Conservation (phyloP, 2,888 invertebrate species). For the Drosophila nr. perissopoda region DNA sequence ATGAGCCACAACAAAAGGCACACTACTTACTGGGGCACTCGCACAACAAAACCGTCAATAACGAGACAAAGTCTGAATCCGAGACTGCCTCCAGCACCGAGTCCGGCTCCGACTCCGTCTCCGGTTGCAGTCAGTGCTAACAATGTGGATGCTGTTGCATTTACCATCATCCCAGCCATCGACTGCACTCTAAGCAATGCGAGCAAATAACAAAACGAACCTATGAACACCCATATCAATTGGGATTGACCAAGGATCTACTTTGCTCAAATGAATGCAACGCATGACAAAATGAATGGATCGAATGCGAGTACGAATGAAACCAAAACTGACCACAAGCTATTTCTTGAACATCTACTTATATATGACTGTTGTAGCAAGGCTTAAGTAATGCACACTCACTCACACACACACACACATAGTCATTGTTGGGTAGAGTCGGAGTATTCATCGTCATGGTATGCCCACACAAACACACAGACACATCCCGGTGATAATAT, state of each 20-base stretch:
- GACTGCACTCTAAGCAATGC: constrained; percentile 47
- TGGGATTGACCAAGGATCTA: constrained; percentile 58
- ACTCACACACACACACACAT: not conserved
- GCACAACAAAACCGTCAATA: constrained; percentile 39
- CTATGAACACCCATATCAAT: constrained; percentile 26
- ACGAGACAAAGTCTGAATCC: constrained; percentile 16
- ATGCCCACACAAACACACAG: constrained; percentile 6
- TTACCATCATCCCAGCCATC: constrained; percentile 33
- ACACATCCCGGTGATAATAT: constrained; percentile 54
- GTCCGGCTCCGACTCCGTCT: not conserved
- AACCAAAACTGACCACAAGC: constrained; percentile 40
- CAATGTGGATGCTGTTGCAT: constrained; percentile 69
- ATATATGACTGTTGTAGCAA: constrained; percentile 11
- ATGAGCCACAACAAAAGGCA: constrained; percentile 70
- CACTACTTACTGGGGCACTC: constrained; percentile 17
- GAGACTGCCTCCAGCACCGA: constrained; percentile 1
- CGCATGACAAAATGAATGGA: constrained; percentile 65
- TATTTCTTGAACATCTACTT: constrained; percentile 27
- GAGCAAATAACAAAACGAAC: constrained; percentile 25
- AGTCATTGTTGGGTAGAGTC: constrained; percentile 4
- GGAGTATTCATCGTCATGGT: constrained; percentile 39
- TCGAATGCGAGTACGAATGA: constrained; percentile 31
- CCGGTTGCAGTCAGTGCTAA: constrained; percentile 16
- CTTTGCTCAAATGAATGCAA: constrained; percentile 65
- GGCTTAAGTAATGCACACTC: constrained; percentile 13